Base-by-base conservation (phyloP, 2,113 vertebrate genomes). In the Sorex araneus region DNA sequence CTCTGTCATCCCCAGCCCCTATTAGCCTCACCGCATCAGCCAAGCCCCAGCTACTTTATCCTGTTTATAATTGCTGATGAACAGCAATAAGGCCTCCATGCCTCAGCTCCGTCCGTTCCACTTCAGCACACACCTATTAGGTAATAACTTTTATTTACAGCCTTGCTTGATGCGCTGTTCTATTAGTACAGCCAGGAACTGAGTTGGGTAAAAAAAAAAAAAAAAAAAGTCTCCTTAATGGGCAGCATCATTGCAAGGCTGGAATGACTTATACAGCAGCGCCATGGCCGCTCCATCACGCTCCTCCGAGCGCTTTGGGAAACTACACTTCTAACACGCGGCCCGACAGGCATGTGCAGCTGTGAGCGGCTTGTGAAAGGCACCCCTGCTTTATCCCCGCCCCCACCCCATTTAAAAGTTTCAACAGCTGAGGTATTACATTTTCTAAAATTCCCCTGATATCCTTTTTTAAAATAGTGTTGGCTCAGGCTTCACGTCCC, bases 71-170 rank as follows among this genome's bases (percentile, higher is more conserved):
- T 98, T 98, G 98, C 98, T 98, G 98, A 98, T 98, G 98, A 98
- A 96, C 97, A 96, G 97, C 97, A 98, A 98, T 98, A 97, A 97
- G 96, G 97, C 95, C 97, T 97, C 97, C 95, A 97, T 92, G 97
- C 97, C 96, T 97, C 97, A 96, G 97, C 96, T 98, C 97, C 43
- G 83, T 96, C 97, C 43, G 97, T 98, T 98, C 97, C 97, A 97
- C 97, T 97, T 95, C 98, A 84, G 93, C 18, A 83, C 97, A 81
- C 96, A 97, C 96, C 98, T 97, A 98, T 98, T 97, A 98, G 97
- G 97, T 97, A 97, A 97, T 98, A 98, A 98, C 97, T 98, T 98
- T 98, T 98, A 98, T 98, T 98, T 98, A 98, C 98, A 98, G 97
- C 98, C 96, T 96, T 97, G 96, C 97, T 94, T 97, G 97, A 97